Evolutionary conservation across 1,140 invertebrate species (phyloP), one percentile per base, ranked within the genome.

Genomic region (Danaus plexippus): DNA sequence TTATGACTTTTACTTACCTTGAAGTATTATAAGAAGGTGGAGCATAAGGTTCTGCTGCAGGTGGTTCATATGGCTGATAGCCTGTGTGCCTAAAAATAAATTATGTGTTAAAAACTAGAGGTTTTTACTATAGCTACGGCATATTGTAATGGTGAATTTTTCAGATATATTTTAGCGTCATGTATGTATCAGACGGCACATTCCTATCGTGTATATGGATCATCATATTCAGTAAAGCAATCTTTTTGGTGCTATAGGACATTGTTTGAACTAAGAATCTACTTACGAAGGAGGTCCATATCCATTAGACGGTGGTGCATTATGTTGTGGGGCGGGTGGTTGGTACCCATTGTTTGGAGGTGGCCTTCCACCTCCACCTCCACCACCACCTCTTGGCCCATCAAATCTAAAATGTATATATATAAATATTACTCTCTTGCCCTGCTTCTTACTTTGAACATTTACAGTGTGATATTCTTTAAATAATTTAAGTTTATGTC

Each of bases 181-280:
- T 74, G 41, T 83, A 49, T 83, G 80, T 86, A 77, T 86, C 79
- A 86, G 83, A 86, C 80, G 80, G 83, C 83, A 86, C 83, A 86
- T 86, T 86, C 83, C 83, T 86, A 84, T 86, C 83, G 66, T 72
- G 71, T 68, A 71, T 62, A 61, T 67, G 78, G 83, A 69, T 86
- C 80, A 86, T 86, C 83, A 86, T 80, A 18, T 43, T 52, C 32
- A 7, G 8, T 45, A 32, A 9, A 11, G 12, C 10, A 45, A n/a
- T 40, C 42, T 45, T 54, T 41, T 46, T 41, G 11, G 13, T 13
- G 9, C n/a, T 12, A 12, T 7, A 12, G 47, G 15, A 15, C 10
- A 32, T 51, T n/a, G 22, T 51, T 32, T 51, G 18, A 53, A 9
- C 12, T 53, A 3, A 18, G 11, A 15, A 18, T 11, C 11, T 52